Conservation (phyloP, 2,113 vertebrate species). For the Cyrtonyx montezumae region DNA sequence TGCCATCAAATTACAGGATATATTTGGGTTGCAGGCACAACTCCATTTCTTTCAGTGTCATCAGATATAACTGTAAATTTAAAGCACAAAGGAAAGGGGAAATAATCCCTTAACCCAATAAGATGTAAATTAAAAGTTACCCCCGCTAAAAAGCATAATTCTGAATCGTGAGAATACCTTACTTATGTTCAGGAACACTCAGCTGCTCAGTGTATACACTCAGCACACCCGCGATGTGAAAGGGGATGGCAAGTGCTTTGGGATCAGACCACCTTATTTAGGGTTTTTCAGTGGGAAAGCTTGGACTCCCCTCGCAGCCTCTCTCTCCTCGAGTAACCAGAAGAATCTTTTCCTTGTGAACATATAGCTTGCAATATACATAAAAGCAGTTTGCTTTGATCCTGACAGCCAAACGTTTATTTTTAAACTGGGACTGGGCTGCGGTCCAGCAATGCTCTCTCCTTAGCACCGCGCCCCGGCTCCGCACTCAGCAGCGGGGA, state of each 20-base stretch:
- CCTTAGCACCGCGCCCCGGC: constrained; percentile 56
- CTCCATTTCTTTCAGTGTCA: constrained; percentile 53
- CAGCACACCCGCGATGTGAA: background rate
- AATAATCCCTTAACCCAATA: constrained; percentile 48
- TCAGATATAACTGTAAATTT: constrained; percentile 63
- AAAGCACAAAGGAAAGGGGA: constrained; percentile 26
- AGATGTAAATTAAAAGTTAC: constrained; percentile 36
- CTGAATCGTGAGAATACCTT: constrained; percentile 14
- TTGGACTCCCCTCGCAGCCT: background rate
- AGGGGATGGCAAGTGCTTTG: background rate
- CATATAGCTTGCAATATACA: constrained; percentile 72
- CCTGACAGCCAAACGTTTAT: constrained; percentile 81
- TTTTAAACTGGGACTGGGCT: constrained; percentile 82
- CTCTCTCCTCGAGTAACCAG: constrained; percentile 54
- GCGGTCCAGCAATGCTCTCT: constrained; percentile 78
- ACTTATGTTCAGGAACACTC: background rate
- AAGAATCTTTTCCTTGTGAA: constrained; percentile 68
- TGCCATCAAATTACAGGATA: constrained; percentile 63
- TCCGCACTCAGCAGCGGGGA: constrained; percentile 67
- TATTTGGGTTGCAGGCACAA: constrained; percentile 54
- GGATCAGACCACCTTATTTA: constrained; percentile 29
- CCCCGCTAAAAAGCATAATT: background rate
- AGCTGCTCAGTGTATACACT: background rate
- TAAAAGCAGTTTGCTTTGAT: constrained; percentile 82
- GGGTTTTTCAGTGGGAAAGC: constrained; percentile 24